Evolutionary conservation across 2,888 invertebrate species (phyloP).

Genomic region (Torymus tubicola): DNA sequence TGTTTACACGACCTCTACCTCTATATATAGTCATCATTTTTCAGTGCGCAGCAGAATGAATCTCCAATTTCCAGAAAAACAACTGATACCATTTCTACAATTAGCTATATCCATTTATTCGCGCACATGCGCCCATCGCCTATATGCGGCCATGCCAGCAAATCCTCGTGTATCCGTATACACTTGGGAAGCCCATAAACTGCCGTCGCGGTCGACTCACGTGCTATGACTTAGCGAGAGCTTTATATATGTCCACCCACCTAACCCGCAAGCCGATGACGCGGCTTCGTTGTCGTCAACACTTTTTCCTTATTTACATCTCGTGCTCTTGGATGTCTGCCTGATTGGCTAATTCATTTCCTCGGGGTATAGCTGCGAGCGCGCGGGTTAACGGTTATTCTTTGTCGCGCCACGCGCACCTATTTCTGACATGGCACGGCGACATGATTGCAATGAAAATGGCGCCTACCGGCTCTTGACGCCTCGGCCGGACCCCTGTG

Average conservation of each 20-base stretch:
- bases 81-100: too few species aligned
- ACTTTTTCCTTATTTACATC: neutral
- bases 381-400: neutral
- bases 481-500: neutral
- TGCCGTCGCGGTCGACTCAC: neutral
- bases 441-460: slow-evolving; percentile 31
- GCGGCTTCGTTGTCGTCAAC: neutral
- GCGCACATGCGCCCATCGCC: too few species aligned
- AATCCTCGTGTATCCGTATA: too few species aligned
- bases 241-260: too few species aligned
- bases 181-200: slow-evolving; percentile 11
- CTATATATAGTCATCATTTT: too few species aligned
- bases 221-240: neutral
- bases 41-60: too few species aligned
- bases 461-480: slow-evolving; percentile 49
- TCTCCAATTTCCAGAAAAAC: too few species aligned
- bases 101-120: too few species aligned
- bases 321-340: slow-evolving; percentile 38
- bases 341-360: slow-evolving; percentile 33
- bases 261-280: too few species aligned
- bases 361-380: neutral
- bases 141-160: too few species aligned
- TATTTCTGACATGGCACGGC: slow-evolving; percentile 34
- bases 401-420: neutral
- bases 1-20: too few species aligned